phyloP scores from a whole-genome alignment of 2,113 vertebrate genomes.

The Leptobrachium ailaonicum region DNA sequence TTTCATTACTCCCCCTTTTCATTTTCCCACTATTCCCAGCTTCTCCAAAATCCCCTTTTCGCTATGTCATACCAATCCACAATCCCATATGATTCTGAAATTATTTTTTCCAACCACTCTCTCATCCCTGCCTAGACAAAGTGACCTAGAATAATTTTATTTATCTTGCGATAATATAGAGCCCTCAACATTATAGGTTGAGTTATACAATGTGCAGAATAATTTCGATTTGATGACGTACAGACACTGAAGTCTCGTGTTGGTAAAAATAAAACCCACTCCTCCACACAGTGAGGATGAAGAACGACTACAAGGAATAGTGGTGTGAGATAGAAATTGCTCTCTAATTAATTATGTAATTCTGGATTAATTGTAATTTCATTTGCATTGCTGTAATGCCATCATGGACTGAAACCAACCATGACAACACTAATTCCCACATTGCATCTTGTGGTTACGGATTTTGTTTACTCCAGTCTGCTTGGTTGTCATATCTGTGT shows the following conservation, averaged over 20 bases:
- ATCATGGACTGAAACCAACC: slow-evolving; percentile 53
- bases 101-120: too few species aligned
- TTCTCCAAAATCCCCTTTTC: too few species aligned
- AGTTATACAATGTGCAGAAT: too few species aligned
- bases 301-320: background rate
- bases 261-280: background rate
- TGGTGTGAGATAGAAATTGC: slow-evolving; percentile 25
- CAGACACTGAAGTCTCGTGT: background rate
- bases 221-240: too few species aligned
- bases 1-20: too few species aligned
- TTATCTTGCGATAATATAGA: too few species aligned
- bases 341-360: slow-evolving; percentile 50
- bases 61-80: too few species aligned
- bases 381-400: slow-evolving; percentile 55
- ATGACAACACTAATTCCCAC: slow-evolving; percentile 65
- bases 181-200: too few species aligned
- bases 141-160: too few species aligned
- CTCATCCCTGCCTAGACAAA: too few species aligned
- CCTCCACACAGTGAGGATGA: background rate
- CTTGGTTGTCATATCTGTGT: slow-evolving; percentile 49
- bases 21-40: too few species aligned
- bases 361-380: slow-evolving; percentile 63
- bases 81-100: too few species aligned
- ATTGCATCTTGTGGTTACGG: slow-evolving; percentile 62
- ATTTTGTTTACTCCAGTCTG: slow-evolving; percentile 51